Conservation (phyloP, 1,140 invertebrate species). For the Cydia strobilella region DNA sequence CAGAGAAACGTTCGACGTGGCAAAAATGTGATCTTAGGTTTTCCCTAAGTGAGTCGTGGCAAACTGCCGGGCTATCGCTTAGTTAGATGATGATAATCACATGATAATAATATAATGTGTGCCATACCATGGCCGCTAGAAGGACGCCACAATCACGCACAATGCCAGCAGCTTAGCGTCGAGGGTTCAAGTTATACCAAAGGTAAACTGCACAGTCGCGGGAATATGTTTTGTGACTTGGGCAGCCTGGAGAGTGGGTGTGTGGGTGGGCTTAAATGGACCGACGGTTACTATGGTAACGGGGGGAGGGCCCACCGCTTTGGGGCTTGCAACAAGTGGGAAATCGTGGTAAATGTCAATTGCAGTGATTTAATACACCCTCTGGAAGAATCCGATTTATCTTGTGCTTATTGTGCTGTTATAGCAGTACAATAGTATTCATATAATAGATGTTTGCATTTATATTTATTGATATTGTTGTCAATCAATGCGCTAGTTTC, state of each 20-base stretch:
- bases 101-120: too few species aligned
- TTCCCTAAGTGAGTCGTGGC: too few species aligned
- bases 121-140: too few species aligned
- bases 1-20: too few species aligned
- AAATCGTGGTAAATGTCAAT: constrained; percentile 22
- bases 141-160: too few species aligned
- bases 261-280: constrained; percentile 36
- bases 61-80: too few species aligned
- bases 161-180: too few species aligned
- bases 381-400: constrained; percentile 6
- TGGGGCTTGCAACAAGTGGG: constrained; percentile 48
- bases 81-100: too few species aligned
- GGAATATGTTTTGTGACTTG: not conserved
- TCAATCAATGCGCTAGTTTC: too few species aligned
- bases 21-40: too few species aligned
- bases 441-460: not conserved
- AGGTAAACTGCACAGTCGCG: not conserved
- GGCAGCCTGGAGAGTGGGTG: not conserved
- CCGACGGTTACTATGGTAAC: constrained; percentile 44
- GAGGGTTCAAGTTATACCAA: not conserved
- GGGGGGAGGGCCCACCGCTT: constrained; percentile 16
- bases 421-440: not conserved
- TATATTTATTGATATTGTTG: not conserved
- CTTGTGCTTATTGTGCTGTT: not conserved
- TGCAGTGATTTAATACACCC: constrained; percentile 25